Conservation (phyloP, 1,140 invertebrate species). For the Medauroidea extradentata region DNA sequence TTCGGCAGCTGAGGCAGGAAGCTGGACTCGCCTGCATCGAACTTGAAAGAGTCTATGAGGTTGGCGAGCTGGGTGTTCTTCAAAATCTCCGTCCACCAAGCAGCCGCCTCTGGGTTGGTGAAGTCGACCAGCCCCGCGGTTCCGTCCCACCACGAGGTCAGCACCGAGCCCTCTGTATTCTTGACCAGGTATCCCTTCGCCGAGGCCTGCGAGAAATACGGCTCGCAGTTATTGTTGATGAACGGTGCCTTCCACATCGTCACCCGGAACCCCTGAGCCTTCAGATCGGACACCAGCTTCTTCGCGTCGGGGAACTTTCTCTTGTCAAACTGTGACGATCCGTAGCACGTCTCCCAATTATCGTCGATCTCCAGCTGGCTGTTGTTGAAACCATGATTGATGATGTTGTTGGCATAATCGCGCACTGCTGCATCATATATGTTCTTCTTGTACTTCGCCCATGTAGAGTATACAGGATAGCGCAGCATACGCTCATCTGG, state of each 20-base stretch:
- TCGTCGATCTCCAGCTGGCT: constrained; percentile 90
- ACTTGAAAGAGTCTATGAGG: constrained; percentile 84
- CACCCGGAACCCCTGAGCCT: constrained; percentile 61
- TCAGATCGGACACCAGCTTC: constrained; percentile 52
- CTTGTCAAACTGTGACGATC: constrained; percentile 40
- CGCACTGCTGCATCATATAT: constrained; percentile 63
- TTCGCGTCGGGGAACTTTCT: constrained; percentile 69
- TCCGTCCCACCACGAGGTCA: constrained; percentile 82
- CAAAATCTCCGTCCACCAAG: constrained; percentile 69
- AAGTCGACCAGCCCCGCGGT: constrained; percentile 64
- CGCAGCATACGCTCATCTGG: constrained; percentile 69
- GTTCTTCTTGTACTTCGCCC: constrained; percentile 70
- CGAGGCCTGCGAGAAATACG: constrained; percentile 47
- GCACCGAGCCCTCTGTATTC: constrained; percentile 49
- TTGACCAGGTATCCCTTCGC: constrained; percentile 55
- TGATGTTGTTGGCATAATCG: constrained; percentile 68
- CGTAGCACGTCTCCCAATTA: constrained; percentile 86
- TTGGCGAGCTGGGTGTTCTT: constrained; percentile 52
- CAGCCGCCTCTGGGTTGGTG: constrained; percentile 63
- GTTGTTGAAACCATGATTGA: constrained; percentile 61
- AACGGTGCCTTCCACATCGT: constrained; percentile 90
- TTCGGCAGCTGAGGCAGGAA: constrained; percentile 38
- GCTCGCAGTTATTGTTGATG: constrained; percentile 68
- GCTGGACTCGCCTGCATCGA: constrained; percentile 71
- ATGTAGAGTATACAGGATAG: constrained; percentile 88